These are phyloP conservation scores for Ammodytes dubius DNA, from an alignment of 2,113 vertebrate genomes.

Conservation along the genomic window DNA sequence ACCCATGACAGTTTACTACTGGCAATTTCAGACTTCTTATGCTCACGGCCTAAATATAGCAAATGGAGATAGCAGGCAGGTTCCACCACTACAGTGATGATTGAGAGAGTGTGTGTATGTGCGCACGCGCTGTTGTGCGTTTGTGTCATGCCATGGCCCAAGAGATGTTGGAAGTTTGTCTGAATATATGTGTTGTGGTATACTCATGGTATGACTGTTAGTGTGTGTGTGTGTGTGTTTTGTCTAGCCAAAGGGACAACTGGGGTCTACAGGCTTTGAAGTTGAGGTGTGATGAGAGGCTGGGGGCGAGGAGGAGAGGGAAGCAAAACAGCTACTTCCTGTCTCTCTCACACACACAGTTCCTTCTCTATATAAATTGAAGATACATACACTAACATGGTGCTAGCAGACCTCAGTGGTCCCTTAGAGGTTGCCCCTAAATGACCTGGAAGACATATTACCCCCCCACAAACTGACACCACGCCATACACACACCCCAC, in stretches of 20 bases:
- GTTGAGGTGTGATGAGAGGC: slow-evolving; percentile 80
- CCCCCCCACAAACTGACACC: not conserved
- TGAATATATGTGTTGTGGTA: slow-evolving; percentile 56
- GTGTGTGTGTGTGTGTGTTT: slow-evolving; percentile 33
- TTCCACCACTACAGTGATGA: slow-evolving; percentile 68
- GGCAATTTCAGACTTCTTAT: slow-evolving; percentile 80
- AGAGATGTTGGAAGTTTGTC: slow-evolving; percentile 59
- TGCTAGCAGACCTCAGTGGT: slow-evolving; percentile 29
- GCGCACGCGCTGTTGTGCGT: not conserved
- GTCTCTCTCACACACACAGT: slow-evolving; percentile 22
- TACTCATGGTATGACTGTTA: slow-evolving; percentile 7
- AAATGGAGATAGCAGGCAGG: slow-evolving; percentile 79
- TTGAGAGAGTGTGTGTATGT: slow-evolving; percentile 40
- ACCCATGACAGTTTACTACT: slow-evolving; percentile 82
- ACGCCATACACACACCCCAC: slow-evolving; percentile 14
- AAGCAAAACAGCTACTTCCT: slow-evolving; percentile 69
- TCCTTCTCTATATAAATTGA: slow-evolving; percentile 35
- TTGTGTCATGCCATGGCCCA: not conserved
- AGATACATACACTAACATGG: slow-evolving; percentile 22
- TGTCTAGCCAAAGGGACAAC: slow-evolving; percentile 71
- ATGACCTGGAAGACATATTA: slow-evolving; percentile 67
- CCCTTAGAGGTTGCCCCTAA: slow-evolving; percentile 59
- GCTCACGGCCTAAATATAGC: slow-evolving; percentile 82
- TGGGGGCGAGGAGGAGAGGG: slow-evolving; percentile 66
- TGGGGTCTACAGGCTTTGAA: slow-evolving; percentile 82